Conservation (phyloP, 2,797 vertebrate species). For the Muraenolepis orangiensis region DNA sequence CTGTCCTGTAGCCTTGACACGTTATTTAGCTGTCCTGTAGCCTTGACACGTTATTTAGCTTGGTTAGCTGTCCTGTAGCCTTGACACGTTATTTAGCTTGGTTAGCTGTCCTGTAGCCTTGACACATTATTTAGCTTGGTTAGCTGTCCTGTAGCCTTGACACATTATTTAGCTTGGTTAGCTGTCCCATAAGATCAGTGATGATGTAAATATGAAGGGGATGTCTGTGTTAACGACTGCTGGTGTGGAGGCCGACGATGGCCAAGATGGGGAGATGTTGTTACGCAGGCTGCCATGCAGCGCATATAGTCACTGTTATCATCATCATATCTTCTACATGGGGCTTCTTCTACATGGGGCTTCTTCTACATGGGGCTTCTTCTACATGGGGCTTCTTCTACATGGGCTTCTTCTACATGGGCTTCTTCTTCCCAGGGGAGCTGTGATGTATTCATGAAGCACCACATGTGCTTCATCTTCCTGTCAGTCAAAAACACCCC, state of each 20-base stretch:
- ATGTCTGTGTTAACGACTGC: background rate
- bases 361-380: too few relatives aligned
- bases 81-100: background rate
- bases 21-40: too few relatives aligned
- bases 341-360: too few relatives aligned
- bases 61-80: background rate
- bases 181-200: background rate
- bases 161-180: background rate
- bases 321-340: background rate
- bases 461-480: background rate
- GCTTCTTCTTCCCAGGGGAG: too few relatives aligned
- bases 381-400: too few relatives aligned
- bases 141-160: background rate
- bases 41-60: background rate
- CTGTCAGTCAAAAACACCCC: background rate
- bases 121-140: background rate
- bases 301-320: conserved; percentile 23
- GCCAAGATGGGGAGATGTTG: conserved; percentile 16
- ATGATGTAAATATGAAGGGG: background rate
- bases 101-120: background rate
- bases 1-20: background rate
- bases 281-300: conserved; percentile 10
- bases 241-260: conserved; percentile 30
- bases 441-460: too few relatives aligned
- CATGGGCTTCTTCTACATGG: too few relatives aligned